Percentiles rank a stretch among this genome's conserved stretches.
These are phyloP conservation scores for Nerophis ophidion DNA, from an alignment of 2,113 vertebrate genomes.

Conservation along the genomic window DNA sequence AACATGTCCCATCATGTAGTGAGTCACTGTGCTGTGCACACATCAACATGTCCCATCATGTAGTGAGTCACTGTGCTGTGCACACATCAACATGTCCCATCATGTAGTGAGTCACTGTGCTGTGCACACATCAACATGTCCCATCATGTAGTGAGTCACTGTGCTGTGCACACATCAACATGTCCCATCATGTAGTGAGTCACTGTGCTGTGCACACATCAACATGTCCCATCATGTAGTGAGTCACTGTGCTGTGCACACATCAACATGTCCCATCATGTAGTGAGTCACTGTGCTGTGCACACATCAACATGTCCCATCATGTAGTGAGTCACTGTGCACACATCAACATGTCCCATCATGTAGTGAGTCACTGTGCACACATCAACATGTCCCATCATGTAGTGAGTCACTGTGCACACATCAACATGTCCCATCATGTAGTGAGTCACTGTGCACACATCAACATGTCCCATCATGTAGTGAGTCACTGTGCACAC, in stretches of 20 bases:
- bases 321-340: constrained; percentile 53
- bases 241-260: constrained; percentile 43
- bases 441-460: constrained; percentile 50
- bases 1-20: too few relatives aligned
- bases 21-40: constrained; percentile 43
- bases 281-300: constrained; percentile 47
- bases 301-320: too few relatives aligned
- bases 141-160: constrained; percentile 58
- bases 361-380: constrained; percentile 52
- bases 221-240: too few relatives aligned
- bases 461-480: too few relatives aligned
- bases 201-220: constrained; percentile 40
- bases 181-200: constrained; percentile 57
- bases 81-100: too few relatives aligned
- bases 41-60: too few relatives aligned
- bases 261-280: too few relatives aligned
- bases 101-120: constrained; percentile 53
- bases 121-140: too few relatives aligned
- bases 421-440: too few relatives aligned
- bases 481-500: constrained; percentile 50
- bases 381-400: too few relatives aligned
- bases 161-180: too few relatives aligned
- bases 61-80: constrained; percentile 47
- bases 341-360: too few relatives aligned
- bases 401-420: constrained; percentile 52